Evolutionary conservation across 1,140 invertebrate species (phyloP).

Genomic region (Musca domestica): DNA sequence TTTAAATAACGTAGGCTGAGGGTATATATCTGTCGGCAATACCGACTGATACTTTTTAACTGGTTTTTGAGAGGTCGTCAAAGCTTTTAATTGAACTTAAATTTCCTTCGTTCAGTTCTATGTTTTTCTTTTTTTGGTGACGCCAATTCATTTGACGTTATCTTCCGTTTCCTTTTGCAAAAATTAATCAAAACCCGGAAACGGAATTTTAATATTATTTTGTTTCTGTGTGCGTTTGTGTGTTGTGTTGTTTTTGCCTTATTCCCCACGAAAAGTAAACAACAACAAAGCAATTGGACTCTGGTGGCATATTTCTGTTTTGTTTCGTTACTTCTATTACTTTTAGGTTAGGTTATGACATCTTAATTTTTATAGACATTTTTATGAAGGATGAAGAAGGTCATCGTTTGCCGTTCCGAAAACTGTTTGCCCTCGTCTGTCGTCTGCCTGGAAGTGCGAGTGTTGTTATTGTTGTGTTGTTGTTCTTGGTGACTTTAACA

Average conservation of each 20-base stretch:
- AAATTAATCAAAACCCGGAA: slow-evolving; percentile 12
- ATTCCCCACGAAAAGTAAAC: background rate
- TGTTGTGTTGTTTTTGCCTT: background rate
- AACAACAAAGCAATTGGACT: background rate
- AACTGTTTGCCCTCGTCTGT: background rate
- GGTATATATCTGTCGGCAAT: no score
- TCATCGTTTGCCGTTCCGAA: background rate
- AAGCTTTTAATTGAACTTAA: no score
- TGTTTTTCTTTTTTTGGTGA: no score
- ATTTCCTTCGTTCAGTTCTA: no score
- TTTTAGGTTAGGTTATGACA: slow-evolving; percentile 1
- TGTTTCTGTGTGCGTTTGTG: background rate
- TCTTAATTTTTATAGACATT: slow-evolving; percentile 14
- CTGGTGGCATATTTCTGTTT: background rate
- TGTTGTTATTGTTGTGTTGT: no score
- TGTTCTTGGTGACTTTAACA: slow-evolving; percentile 6
- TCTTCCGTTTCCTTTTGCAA: no score
- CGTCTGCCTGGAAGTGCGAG: background rate
- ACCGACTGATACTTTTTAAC: no score
- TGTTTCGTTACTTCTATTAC: no score
- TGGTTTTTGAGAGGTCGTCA: no score
- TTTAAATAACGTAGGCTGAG: no score
- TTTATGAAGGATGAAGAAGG: slow-evolving; percentile 10
- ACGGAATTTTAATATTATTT: background rate
- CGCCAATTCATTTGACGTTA: no score